Base-by-base conservation (phyloP, 2,113 vertebrate species). In the Perognathus longimembris region DNA sequence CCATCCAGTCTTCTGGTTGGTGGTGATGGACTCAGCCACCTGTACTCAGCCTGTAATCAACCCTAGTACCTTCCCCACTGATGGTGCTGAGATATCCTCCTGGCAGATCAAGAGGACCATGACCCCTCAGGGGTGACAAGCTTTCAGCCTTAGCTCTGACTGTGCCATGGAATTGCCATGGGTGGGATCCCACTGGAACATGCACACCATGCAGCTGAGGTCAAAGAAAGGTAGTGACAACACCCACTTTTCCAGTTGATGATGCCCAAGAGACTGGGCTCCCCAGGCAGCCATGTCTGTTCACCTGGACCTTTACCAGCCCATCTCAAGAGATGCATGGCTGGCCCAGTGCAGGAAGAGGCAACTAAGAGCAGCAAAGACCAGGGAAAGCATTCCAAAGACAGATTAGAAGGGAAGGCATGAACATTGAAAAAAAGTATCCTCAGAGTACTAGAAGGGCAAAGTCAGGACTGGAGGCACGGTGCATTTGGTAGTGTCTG, bases 401-500 rank as follows among this genome's bases (percentile, higher is more conserved):
- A 79, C 69, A 89, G 61, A 45, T 79, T 38, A 84, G 67, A 92
- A 82, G 38, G 7, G 67, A 92, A 82, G 38, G 7, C 15, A 76
- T 76, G 7, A 67, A 71, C 24, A 89, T 3, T 18, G 57, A 82
- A 54, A 71, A 82, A 94, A 71, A 75, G 74, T 42, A 54, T 26
- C 73, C n/a, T 67, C 84, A 66, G 15, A 63, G 3, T 34, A 67
- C 71, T 22, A 22, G 15, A 79, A 84, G 71, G 28, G 20, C 81
- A 61, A 78, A 69, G 28, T 69, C 42, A 81, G 50, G 50, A 54
- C 50, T 54, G 50, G 1, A 54, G 50, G 50, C 50, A 54, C 14
- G 50, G 50, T 15, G 14, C 15, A 54, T 54, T 4, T 15, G 1
- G 15, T 2, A 54, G 17, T 54, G 14, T 54, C 50, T 54, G 50